Evolutionary conservation across 2,113 vertebrate species (phyloP).

Genomic region (Gallinago jamesoni): DNA sequence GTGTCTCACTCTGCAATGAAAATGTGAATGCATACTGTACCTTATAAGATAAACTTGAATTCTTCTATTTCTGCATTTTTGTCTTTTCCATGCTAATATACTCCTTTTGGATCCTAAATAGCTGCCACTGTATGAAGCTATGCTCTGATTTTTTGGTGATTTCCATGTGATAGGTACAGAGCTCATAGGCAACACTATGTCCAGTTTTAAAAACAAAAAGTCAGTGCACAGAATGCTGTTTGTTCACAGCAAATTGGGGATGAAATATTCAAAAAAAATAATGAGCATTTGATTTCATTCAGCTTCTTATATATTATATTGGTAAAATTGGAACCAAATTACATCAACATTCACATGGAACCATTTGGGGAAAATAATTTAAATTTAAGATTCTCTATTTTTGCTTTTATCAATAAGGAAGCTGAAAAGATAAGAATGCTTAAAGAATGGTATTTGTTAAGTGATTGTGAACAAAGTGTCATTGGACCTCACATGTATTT

Average conservation of each 20-base stretch:
- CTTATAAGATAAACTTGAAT: slow-evolving; percentile 46
- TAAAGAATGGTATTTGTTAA: slow-evolving; percentile 44
- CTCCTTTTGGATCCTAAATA: neutral
- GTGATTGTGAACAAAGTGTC: slow-evolving; percentile 61
- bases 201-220: slow-evolving; percentile 36
- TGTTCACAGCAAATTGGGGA: slow-evolving; percentile 20
- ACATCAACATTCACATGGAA: neutral
- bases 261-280: neutral
- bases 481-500: slow-evolving; percentile 49
- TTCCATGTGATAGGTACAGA: slow-evolving; percentile 14
- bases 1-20: slow-evolving; percentile 38
- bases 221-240: neutral
- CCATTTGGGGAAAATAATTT: slow-evolving; percentile 9
- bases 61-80: slow-evolving; percentile 27
- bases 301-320: slow-evolving; percentile 8
- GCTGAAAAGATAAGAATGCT: slow-evolving; percentile 41
- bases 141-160: neutral
- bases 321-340: slow-evolving; percentile 7
- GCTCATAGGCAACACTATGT: slow-evolving; percentile 19
- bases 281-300: neutral
- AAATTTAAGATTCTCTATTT: slow-evolving; percentile 46
- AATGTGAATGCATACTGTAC: slow-evolving; percentile 59
- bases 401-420: slow-evolving; percentile 41
- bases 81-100: neutral
- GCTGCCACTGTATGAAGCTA: slow-evolving; percentile 18